Evolutionary conservation across 2,797 vertebrate species (phyloP), one percentile per base, ranked within the genome.

Genomic region (Botia kubotai): DNA sequence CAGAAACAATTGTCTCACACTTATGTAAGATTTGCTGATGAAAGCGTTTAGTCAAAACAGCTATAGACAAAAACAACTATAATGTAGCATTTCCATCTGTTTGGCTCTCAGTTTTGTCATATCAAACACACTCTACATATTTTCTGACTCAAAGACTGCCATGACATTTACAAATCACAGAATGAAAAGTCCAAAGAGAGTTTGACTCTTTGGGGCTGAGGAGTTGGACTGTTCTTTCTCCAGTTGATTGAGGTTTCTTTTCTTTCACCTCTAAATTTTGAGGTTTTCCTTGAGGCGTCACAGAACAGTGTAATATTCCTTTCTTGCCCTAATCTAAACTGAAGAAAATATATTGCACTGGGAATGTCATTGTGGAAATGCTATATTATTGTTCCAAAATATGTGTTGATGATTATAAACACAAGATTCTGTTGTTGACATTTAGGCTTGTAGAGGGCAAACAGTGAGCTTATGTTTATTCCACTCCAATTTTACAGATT

Each of bases 141-240:
- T 83, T 85, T 74, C 63, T 74, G 63, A 50, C 75, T 72, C 60
- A 58, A 14, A 46, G 39, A 65, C 36, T 57, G 21, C 70, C 57
- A 21, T 74, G 84, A 63, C 70, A 80, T 80, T 82, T 80, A 60
- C 66, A 83, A 83, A 67, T 69, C 33, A 14, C 6, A 48, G 23
- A n/a, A 70, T 73, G 55, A 62, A 55, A 48, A 21, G 65, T 26
- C 23, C 23, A 26, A 26, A 26, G 23, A 26, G 23, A 36, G 36
- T 67, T 16, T 69, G 46, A 60, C 58, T 77, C 68, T 82, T 82
- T 80, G 50, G 63, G 58, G 82, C 72, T 33, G 12, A 19, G n/a
- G 17, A 23, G 80, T 29, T 75, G n/a, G 19, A 46, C 68, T 50
- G 74, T 74, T 52, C n/a, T 66, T 70, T 50, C 46, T 77, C 43